These are phyloP conservation scores for Isaurus tuberculatus DNA, from an alignment of 92 coral and sea anemone species.

Conservation along the genomic window DNA sequence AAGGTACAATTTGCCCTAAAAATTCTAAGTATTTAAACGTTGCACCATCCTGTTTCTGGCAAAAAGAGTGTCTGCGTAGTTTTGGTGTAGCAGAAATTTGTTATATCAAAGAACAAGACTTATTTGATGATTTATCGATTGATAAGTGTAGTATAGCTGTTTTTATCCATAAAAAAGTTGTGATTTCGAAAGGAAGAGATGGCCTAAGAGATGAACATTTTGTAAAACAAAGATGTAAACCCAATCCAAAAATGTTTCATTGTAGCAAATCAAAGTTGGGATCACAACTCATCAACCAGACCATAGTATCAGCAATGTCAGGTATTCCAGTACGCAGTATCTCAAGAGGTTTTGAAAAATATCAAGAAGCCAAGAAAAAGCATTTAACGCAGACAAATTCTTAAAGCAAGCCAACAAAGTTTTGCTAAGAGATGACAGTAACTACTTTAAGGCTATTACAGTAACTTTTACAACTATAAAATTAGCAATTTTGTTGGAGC, in stretches of 20 bases:
- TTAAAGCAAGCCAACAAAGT: background rate
- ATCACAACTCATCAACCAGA: background rate
- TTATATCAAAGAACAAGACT: slow-evolving; percentile 83
- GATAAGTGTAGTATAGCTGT: slow-evolving; percentile 90
- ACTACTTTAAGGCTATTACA: too few species aligned
- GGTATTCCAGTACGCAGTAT: slow-evolving; percentile 30
- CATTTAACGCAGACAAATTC: background rate
- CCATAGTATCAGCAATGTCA: background rate
- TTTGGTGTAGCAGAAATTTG: slow-evolving; percentile 79
- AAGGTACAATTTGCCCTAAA: slow-evolving; percentile 57
- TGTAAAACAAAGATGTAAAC: slow-evolving; percentile 46
- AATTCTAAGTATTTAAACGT: slow-evolving; percentile 4
- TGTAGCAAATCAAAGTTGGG: slow-evolving; percentile 27
- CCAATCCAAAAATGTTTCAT: slow-evolving; percentile 64
- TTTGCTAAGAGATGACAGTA: too few species aligned
- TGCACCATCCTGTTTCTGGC: slow-evolving; percentile 86
- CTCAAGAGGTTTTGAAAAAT: slow-evolving; percentile 17
- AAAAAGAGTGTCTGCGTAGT: slow-evolving; percentile 71
- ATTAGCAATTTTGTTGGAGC: too few species aligned
- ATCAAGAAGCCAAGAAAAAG: slow-evolving; percentile 4
- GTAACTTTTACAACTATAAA: too few species aligned
- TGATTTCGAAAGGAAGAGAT: slow-evolving; percentile 36
- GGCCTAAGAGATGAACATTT: slow-evolving; percentile 3
- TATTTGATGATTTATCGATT: slow-evolving; percentile 71
- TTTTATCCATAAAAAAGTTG: slow-evolving; percentile 81